Percentiles rank a stretch among this genome's conserved stretches.
Evolutionary conservation across 1,140 invertebrate genomes (phyloP).

Genomic region (Polypedilum vanderplanki): DNA sequence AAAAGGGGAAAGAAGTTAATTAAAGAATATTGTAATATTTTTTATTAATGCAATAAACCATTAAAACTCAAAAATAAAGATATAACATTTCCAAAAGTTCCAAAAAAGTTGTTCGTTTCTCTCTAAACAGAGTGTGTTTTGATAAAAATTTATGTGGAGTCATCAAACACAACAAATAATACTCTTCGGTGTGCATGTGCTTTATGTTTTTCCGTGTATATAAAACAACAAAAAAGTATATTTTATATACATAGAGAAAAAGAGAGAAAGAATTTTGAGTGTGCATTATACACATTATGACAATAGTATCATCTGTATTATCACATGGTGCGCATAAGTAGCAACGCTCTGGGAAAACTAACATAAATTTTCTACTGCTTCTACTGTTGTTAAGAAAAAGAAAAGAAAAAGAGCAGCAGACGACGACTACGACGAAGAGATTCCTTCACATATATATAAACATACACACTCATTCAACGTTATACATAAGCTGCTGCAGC

Average conservation of each 20-base stretch:
- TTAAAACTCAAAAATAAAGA: slow-evolving; percentile 1
- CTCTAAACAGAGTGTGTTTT: too few relatives aligned
- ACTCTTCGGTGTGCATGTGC: background rate
- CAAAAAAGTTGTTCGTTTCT: too few relatives aligned
- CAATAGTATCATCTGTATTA: slow-evolving; percentile 27
- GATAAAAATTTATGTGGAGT: background rate
- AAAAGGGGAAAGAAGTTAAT: slow-evolving; percentile 23
- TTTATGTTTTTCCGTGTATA: too few relatives aligned
- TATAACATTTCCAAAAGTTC: background rate
- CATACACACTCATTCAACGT: background rate
- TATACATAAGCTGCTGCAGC: background rate
- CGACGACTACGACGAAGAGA: background rate
- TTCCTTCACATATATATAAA: slow-evolving; percentile 1
- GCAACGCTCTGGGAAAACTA: slow-evolving; percentile 24
- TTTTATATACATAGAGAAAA: background rate
- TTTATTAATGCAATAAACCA: slow-evolving; percentile 23
- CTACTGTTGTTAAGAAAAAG: background rate
- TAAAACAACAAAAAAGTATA: too few relatives aligned
- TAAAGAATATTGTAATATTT: slow-evolving; percentile 28
- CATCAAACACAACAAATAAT: background rate
- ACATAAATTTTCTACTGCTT: slow-evolving; percentile 11
- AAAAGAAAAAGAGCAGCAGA: background rate
- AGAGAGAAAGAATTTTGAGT: background rate
- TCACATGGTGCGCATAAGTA: slow-evolving; percentile 28
- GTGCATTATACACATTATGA: slow-evolving; percentile 25